Base-by-base conservation (phyloP, 2,888 invertebrate species). In the Perizoma flavofasciatum region DNA sequence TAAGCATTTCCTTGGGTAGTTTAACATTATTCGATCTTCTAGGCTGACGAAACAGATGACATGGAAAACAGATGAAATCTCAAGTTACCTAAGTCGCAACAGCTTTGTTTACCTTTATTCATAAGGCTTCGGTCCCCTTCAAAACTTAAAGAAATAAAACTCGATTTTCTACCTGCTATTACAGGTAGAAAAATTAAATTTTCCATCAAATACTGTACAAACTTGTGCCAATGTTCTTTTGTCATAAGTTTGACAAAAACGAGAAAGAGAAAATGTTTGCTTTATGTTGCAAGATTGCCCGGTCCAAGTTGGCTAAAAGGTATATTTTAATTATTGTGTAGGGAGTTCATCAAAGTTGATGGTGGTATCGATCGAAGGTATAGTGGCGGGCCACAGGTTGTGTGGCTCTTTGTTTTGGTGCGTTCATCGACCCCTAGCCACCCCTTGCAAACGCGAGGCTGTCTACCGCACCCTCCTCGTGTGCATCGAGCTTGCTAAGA, bases 331-430 rank as follows among this genome's bases (percentile, higher is more conserved):
- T 22, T 22, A 22, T 39, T 34, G 35, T 32, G 6, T 39, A 49
- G 0, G n/a, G 41, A 59, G 50, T 41, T 55, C 52, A 40, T 44
- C 55, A 52, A 49, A 40, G 53, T 53, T 68, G 60, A 54, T 62
- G 64, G 58, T 53, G 22, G 56, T 58, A 68, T 69, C 50, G 66
- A 67, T 67, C 59, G 52, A 43, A 67, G 65, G 54, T 56, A 22
- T 2, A 63, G 61, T 60, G 61, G 57, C 57, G 55, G 67, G 69
- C 82, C 80, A 82, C 86, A 88, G 87, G 88, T 88, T 76, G 66
- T 59, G 71, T 65, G 59, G 64, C 68, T 66, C 78, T 83, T 88
- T 89, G 88, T 89, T 89, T 83, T 88, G 84, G 82, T 83, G 77
- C 83, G 88, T 79, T 78, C 89, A 72, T 81, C 76, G 84, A 90